A percentile compares a stretch with the other conserved stretches of the same genome.
phyloP scores from a whole-genome alignment of 1,140 invertebrate genomes.

The Portunus trituberculatus region DNA sequence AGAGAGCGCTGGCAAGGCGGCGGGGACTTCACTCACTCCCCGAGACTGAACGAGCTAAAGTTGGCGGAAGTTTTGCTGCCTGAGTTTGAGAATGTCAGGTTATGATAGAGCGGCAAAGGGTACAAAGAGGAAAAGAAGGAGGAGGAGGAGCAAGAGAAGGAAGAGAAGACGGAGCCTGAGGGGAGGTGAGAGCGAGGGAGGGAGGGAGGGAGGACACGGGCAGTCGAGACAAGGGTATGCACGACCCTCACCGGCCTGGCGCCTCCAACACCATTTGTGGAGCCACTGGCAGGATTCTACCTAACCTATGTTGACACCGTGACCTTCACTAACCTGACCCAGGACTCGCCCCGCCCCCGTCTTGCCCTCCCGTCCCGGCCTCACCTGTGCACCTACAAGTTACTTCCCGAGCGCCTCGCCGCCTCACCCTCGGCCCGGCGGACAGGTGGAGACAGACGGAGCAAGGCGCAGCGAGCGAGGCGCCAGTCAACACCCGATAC shows the following conservation, averaged over 20 bases:
- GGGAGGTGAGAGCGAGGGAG: not conserved
- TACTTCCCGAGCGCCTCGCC: not conserved
- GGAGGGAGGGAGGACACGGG: not conserved
- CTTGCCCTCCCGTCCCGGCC: not conserved
- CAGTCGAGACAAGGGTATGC: conserved; percentile 28
- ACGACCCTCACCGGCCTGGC: conserved; percentile 46
- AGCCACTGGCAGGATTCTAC: conserved; percentile 66
- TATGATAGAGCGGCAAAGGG: not conserved
- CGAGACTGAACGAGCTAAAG: not conserved
- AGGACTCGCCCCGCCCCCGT: not conserved
- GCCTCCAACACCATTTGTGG: conserved; percentile 69
- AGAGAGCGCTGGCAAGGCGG: not conserved
- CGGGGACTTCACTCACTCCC: not conserved
- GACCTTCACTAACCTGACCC: conserved; percentile 50
- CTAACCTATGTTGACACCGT: conserved; percentile 70
- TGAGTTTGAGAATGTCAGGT: not conserved
- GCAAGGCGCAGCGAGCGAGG: not conserved
- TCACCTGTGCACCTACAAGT: not conserved
- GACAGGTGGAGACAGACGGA: not conserved
- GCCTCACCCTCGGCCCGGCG: not conserved
- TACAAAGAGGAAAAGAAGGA: not conserved
- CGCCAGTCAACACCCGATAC: not conserved
- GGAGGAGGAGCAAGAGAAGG: not conserved
- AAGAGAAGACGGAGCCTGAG: not conserved
- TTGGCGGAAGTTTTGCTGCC: not conserved